Evolutionary conservation across 2,113 vertebrate species (phyloP), one percentile per base, ranked within the genome.

Genomic region (Myiopsitta monachus): DNA sequence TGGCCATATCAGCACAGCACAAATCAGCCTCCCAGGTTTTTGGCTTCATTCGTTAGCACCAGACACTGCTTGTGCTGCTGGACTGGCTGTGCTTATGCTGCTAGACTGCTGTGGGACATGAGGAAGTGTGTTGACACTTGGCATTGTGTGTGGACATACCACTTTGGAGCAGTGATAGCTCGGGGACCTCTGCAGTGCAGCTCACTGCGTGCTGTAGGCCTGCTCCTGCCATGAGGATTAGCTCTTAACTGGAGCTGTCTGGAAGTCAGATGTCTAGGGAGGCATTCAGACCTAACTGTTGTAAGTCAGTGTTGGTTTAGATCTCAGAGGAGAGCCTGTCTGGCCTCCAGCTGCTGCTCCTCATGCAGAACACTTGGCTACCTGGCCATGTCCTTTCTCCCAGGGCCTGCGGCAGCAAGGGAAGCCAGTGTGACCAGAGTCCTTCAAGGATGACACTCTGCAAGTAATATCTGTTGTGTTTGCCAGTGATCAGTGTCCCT

Each of bases 321-420:
- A 54, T 78, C 91, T 78, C 66, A 11, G 66, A 91, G 77, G 69
- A 74, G 9, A 64, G 69, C 17, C 62, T 82, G 87, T 94, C 95
- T 96, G 84, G 78, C 77, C 66, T 89, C 77, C 89, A 95, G 91
- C 95, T 97, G 94, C 87, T 87, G 87, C 49, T 97, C 31, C 78
- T 87, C 47, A 4, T 74, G 78, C 74, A 73, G 82, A 63, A 54
- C 43, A 24, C 70, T 87, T 82, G 69, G 83, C 89, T 88, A 94
- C 94, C 80, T 94, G 84, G 61, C 74, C 28, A 6, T 0, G 5
- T 70, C 62, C 46, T 52, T 74, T 72, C 55, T 86, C 44, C 7
- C 1, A 13, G 51, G 51, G 68, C 4, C 81, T 49, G 21, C 14
- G 22, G 41, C 18, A 11, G 62, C 0, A 11, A 6, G 36, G 39